phyloP scores from a whole-genome alignment of 30 jellyfish, hydroid and myxozoan genomes.

The Aurelia coerulea region DNA sequence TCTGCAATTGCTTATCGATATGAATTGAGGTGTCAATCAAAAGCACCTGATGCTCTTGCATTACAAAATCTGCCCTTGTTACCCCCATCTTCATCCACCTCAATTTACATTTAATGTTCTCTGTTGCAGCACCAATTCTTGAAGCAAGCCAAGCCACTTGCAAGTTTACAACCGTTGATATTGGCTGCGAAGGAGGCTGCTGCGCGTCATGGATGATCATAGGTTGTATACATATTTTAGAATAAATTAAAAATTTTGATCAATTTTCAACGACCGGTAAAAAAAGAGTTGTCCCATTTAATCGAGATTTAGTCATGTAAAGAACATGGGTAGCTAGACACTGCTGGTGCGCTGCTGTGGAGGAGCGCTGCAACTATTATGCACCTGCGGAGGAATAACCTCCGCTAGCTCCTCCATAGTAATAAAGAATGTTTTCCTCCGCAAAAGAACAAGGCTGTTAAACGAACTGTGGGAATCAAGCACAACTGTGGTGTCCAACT shows the following conservation, averaged over 20 bases:
- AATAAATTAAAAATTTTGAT: slow-evolving; percentile 34
- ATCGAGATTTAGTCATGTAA: not conserved
- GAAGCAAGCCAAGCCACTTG: slow-evolving; percentile 97
- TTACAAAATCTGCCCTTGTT: too few species aligned
- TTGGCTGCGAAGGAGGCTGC: slow-evolving; percentile 99
- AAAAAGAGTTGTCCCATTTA: not conserved
- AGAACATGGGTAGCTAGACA: not conserved
- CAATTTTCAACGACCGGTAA: slow-evolving; percentile 10
- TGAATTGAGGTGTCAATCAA: too few species aligned
- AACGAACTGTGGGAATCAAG: too few species aligned
- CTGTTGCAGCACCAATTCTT: slow-evolving; percentile 94
- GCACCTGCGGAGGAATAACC: not conserved
- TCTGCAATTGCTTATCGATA: too few species aligned
- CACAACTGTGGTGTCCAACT: too few species aligned
- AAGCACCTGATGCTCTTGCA: too few species aligned
- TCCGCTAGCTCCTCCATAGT: not conserved
- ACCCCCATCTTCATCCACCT: too few species aligned
- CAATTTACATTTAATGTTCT: not conserved
- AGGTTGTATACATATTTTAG: slow-evolving; percentile 60
- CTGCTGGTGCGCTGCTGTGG: too few species aligned
- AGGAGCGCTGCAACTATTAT: too few species aligned
- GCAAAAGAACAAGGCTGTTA: too few species aligned
- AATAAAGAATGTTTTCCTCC: too few species aligned
- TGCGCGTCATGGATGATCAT: slow-evolving; percentile 92
- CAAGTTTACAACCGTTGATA: slow-evolving; percentile 98